These are phyloP conservation scores for Urocolius indicus DNA, from an alignment of 2,113 vertebrate species.

Conservation along the genomic window DNA sequence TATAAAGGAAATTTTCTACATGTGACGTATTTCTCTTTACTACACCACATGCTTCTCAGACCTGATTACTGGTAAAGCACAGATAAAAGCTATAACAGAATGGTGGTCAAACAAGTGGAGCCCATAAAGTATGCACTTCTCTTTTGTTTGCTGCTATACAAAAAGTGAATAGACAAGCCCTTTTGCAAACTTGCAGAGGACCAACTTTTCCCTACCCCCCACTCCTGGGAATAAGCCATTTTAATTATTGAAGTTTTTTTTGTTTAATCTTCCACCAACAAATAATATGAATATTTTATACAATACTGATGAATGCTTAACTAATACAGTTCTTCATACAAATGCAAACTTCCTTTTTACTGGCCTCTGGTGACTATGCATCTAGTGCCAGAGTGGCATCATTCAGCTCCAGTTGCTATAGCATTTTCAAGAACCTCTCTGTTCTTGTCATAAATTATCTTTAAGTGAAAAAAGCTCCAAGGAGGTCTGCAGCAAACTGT, in stretches of 20 bases:
- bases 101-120: constrained; percentile 70
- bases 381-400: constrained; percentile 79
- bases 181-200: constrained; percentile 77
- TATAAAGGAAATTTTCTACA: constrained; percentile 17
- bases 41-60: constrained; percentile 27
- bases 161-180: constrained; percentile 78
- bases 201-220: constrained; percentile 67
- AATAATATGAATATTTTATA: constrained; percentile 80
- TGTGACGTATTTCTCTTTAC: neutral
- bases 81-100: constrained; percentile 76
- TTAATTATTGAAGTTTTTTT: constrained; percentile 73
- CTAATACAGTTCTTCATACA: constrained; percentile 80
- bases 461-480: constrained; percentile 96
- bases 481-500: constrained; percentile 86
- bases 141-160: constrained; percentile 82
- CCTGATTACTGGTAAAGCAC: constrained; percentile 64
- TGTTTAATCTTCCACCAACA: constrained; percentile 71
- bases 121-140: constrained; percentile 73
- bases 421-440: constrained; percentile 97
- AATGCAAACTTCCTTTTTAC: constrained; percentile 83
- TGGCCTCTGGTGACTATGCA: constrained; percentile 78
- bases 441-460: constrained; percentile 99
- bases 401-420: constrained; percentile 96
- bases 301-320: constrained; percentile 77
- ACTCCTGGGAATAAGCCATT: constrained; percentile 76